Base-by-base conservation (phyloP, 1,140 invertebrate genomes). In the Gonioctena quinquepunctata region DNA sequence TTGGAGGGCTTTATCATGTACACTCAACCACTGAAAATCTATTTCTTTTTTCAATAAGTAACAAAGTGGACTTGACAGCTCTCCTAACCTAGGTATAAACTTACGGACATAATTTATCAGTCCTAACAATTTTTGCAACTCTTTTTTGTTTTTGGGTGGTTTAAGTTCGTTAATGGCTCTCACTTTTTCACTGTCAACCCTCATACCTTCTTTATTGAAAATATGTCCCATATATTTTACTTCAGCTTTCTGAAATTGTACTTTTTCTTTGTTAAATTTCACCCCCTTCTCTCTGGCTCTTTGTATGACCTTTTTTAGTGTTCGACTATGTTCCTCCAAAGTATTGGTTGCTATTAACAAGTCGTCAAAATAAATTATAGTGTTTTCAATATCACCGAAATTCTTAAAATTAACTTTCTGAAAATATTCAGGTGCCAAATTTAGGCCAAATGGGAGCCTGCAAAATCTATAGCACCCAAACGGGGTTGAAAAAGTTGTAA, bases 361-460 rank as follows among this genome's bases (percentile, higher is more conserved):
- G 57, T 76, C 66, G 69, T 76, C 69, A 69, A 74, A 66, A 69
- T 76, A 6, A 33, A 33, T 33, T 73, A 75, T 72, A 22, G 62
- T 56, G 4, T 65, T 57, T 66, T 11, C 3, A 57, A 73, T 50
- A 28, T 69, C 71, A 61, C 70, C 67, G 66, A 68, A 68, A n/a
- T 62, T 56, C 61, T 80, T 68, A 16, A 64, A 59, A 67, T 81
- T 79, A 16, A 69, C 50, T 61, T 63, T 68, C 59, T 84, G 81
- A 69, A 84, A 85, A 19, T 80, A 71, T 74, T 85, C 80, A 8
- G 82, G 78, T 11, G 78, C 77, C 33, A 70, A 42, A 48, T 71
- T 80, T 16, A 84, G 48, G 0, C 83, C 81, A 80, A n/a, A n/a
- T n/a, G n/a, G 81, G 48, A 81, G 50, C 25, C 80, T 33, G 22